Conservation (phyloP, 2,113 vertebrate genomes). For the Cavia porcellus region DNA sequence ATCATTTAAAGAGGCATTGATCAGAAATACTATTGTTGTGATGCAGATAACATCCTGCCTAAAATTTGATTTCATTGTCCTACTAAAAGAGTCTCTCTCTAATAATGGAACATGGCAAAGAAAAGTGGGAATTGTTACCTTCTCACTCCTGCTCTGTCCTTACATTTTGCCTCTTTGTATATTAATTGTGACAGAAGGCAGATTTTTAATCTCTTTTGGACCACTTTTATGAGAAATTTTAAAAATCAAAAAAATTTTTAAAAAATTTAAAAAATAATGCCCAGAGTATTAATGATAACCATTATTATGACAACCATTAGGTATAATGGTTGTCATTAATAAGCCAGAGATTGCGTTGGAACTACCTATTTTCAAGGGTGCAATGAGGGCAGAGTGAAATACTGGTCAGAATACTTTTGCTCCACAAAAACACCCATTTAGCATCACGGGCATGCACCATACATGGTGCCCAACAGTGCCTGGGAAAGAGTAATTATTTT, state of each 20-base stretch:
- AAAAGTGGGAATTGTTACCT: not conserved
- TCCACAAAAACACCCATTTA: conserved; percentile 24
- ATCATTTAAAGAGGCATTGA: conserved; percentile 31
- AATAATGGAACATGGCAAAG: not conserved
- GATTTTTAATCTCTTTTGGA: conserved; percentile 29
- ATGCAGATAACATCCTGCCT: not conserved
- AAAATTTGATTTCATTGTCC: not conserved
- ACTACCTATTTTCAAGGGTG: conserved; percentile 46
- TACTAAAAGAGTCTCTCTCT: not conserved
- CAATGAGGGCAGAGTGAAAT: not conserved
- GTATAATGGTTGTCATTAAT: not conserved
- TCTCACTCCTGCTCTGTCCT: not conserved
- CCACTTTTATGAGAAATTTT: conserved; percentile 17
- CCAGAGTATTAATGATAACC: conserved; percentile 1
- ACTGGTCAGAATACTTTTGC: conserved; percentile 4
- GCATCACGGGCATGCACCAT: not conserved
- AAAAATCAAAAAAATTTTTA: no score
- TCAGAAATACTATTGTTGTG: conserved; percentile 45
- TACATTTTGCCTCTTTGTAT: not conserved
- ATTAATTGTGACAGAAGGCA: conserved; percentile 16
- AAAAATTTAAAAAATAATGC: conserved; percentile 22
- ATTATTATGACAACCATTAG: no score
- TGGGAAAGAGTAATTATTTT: conserved; percentile 34
- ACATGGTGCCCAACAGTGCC: not conserved
- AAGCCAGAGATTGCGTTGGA: conserved; percentile 9